Conservation (phyloP, 2,797 vertebrate species). For the Liasis olivaceus region DNA sequence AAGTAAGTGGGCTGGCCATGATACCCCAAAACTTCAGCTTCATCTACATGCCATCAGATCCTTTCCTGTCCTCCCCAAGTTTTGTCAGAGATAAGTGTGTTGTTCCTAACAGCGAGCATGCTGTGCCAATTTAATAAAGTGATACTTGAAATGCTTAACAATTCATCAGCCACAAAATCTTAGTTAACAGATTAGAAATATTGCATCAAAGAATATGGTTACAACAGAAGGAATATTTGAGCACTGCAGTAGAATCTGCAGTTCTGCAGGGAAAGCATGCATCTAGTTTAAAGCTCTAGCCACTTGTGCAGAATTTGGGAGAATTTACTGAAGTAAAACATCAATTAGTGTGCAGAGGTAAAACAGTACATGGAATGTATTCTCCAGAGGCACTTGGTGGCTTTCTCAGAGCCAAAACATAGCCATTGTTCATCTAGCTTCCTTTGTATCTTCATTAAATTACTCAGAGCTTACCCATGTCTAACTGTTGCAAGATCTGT, state of each 20-base stretch:
- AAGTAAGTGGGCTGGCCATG: background rate
- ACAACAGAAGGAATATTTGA: background rate
- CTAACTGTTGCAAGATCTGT: background rate
- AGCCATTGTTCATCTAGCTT: background rate
- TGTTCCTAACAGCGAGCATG: background rate
- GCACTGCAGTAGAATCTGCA: too few relatives aligned
- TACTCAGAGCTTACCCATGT: background rate
- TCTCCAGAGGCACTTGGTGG: background rate
- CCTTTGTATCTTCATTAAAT: background rate
- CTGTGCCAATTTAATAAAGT: slow-evolving; percentile 6
- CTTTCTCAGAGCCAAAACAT: background rate
- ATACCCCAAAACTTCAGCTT: background rate
- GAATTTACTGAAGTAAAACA: background rate
- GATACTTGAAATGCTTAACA: slow-evolving; percentile 18
- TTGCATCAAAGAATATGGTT: background rate
- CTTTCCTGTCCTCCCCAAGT: background rate
- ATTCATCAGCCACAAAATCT: slow-evolving; percentile 9
- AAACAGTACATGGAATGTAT: background rate
- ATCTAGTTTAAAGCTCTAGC: background rate
- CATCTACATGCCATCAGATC: background rate
- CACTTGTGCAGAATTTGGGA: background rate
- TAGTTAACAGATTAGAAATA: slow-evolving; percentile 14
- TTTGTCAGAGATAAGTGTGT: background rate
- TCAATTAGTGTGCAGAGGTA: background rate
- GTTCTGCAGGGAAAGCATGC: background rate